Conservation (phyloP, 2,113 vertebrate genomes). For the Dolichallabes microphthalmus region DNA sequence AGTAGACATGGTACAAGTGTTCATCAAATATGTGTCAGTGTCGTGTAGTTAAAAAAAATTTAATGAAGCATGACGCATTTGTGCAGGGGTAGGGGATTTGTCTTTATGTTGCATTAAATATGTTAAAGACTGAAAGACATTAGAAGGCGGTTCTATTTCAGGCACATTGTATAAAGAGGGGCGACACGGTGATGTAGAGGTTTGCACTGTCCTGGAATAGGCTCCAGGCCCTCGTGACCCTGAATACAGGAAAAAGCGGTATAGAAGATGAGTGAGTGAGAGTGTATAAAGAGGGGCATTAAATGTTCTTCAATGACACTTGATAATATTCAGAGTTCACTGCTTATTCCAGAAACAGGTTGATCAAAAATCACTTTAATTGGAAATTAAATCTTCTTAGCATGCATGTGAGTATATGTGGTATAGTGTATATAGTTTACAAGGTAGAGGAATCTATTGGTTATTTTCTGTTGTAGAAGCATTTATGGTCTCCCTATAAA, state of each 20-base stretch:
- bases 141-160: background rate
- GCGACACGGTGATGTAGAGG: no score
- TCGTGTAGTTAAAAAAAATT: no score
- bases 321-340: background rate
- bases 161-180: background rate
- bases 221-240: no score
- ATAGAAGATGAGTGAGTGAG: no score
- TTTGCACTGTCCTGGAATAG: no score
- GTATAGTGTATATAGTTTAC: background rate
- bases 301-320: background rate
- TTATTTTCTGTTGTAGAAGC: background rate
- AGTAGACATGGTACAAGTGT: background rate
- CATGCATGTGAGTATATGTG: background rate
- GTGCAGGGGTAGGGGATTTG: no score
- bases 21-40: background rate
- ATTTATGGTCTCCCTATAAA: background rate
- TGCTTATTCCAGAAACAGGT: background rate
- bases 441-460: background rate
- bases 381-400: background rate
- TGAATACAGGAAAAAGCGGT: no score
- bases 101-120: background rate
- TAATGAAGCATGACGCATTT: background rate
- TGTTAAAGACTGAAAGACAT: background rate
- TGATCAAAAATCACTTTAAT: background rate
- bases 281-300: background rate